Base-by-base conservation (phyloP, 1,140 invertebrate genomes). In the Formica selysi region DNA sequence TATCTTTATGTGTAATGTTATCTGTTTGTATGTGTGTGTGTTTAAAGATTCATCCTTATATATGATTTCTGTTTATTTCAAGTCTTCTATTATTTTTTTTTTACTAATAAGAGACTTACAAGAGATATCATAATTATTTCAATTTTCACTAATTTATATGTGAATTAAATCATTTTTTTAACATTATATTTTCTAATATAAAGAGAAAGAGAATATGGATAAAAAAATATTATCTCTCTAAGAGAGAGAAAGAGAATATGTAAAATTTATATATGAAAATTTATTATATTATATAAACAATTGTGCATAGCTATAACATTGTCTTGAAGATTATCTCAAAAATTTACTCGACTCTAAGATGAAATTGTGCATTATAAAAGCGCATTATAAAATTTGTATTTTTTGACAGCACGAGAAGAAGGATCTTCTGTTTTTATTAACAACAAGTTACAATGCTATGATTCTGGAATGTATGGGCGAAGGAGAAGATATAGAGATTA, bases 361-460 rank as follows among this genome's bases (percentile, higher is more conserved):
- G 22, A 22, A 22, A 22, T 22, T 22, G 22, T 22, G 22, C 22
- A 22, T 22, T 22, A 22, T 22, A 22, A 22, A 22, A 22, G 22
- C 22, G 22, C 22, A 22, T 22, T 22, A 22, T 22, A 22, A 51
- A 48, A 85, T 26, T 59, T 65, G 61, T 41, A 57, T 65, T 67
- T 73, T 67, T 87, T 96, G 96, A 88, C 94, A 99, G 98, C 97
- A 98, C 93, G 98, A 99, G 92, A 97, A 97, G 67, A 99, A 99
- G 95, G 99, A 99, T 95, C 95, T 98, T 61, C 95, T 99, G 29
- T 99, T 99, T 95, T 96, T 99, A 32, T 95, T 99, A 76, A 99
- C 99, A 22, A 96, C 97, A 29, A 96, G 98, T 44, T 99, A 99
- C 93, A 99, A 99, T 96, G 98, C 98, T 3, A 99, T 99, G 98